Base-by-base conservation (phyloP, 2,797 vertebrate genomes). In the Channa striata region DNA sequence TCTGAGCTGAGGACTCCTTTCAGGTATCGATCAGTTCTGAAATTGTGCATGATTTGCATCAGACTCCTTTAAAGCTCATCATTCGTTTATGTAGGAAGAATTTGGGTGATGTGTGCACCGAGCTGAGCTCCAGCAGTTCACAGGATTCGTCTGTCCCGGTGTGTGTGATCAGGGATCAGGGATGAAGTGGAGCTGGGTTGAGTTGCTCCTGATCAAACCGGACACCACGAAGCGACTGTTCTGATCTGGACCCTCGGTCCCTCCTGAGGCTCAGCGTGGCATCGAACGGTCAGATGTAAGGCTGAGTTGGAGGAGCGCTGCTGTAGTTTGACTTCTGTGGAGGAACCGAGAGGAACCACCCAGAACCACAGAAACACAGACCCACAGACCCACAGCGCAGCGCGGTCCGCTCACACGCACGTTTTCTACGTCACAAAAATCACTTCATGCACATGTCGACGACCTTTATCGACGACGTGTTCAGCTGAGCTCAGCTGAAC, bases 281-380 rank as follows among this genome's bases (percentile, higher is more conserved):
- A 4, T 51, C 16, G 36, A 20, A 65, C 13, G 23, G 34, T 36
- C 6, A n/a, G 6, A 42, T 43, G 6, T 33, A 5, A 17, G 47
- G 40, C 16, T 80, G 84, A 87, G 76, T 88, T 85, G 0, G 17
- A 20, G 34, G 6, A 62, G 39, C 47, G n/a, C 14, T 43, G 49
- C 43, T 34, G 25, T 8, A 11, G 61, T 46, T 5, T 42, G 64
- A 7, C 6, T 19, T 43, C 20, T 19, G 59, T 71, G 21, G 33
- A 16, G 54, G 30, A 11, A 25, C 1, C 19, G 25, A 40, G 60
- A 20, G 17, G 20, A 58, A 19, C 14, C 36, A 34, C 20, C 42
- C 5, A 21, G 40, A 50, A 40, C 6, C 44, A 42, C 23, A 1
- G 6, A 30, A 30, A 4, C 25, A 30, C 25, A 30, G 25, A 30